These are phyloP conservation scores for Drosophila guanche DNA, from an alignment of 1,140 invertebrate species.

Conservation along the genomic window DNA sequence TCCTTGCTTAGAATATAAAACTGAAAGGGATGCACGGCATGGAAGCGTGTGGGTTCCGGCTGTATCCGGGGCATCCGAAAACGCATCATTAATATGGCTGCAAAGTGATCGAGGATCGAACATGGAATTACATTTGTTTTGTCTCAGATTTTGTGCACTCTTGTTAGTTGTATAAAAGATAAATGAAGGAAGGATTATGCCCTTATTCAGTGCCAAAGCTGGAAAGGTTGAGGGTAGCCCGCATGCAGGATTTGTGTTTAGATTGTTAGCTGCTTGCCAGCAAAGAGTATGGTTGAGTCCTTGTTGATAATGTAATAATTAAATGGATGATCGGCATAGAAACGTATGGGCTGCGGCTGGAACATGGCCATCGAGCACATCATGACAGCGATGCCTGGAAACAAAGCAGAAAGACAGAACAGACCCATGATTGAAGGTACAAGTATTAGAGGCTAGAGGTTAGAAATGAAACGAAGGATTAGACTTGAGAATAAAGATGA, in stretches of 20 bases:
- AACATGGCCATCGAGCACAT: constrained; percentile 54
- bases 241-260: no score
- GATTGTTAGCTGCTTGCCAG: constrained; percentile 22
- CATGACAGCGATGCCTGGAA: constrained; percentile 40
- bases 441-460: no score
- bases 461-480: no score
- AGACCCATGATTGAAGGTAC: background rate
- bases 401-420: constrained; percentile 21
- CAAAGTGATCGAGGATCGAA: constrained; percentile 11
- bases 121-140: background rate
- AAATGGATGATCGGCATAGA: constrained; percentile 54
- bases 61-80: constrained; percentile 33
- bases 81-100: constrained; percentile 30
- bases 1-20: constrained; percentile 41
- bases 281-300: constrained; percentile 29
- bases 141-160: constrained; percentile 14
- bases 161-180: constrained; percentile 38
- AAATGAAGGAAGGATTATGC: constrained; percentile 50
- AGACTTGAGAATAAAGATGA: no score
- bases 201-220: no score
- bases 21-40: constrained; percentile 54
- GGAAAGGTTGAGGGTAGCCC: no score
- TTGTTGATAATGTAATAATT: constrained; percentile 43
- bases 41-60: constrained; percentile 34
- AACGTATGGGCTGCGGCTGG: constrained; percentile 36